A percentile compares a stretch with the other conserved stretches of the same genome.
Conservation (phyloP, 1,140 invertebrate genomes). For the Brachystomella parvula region DNA sequence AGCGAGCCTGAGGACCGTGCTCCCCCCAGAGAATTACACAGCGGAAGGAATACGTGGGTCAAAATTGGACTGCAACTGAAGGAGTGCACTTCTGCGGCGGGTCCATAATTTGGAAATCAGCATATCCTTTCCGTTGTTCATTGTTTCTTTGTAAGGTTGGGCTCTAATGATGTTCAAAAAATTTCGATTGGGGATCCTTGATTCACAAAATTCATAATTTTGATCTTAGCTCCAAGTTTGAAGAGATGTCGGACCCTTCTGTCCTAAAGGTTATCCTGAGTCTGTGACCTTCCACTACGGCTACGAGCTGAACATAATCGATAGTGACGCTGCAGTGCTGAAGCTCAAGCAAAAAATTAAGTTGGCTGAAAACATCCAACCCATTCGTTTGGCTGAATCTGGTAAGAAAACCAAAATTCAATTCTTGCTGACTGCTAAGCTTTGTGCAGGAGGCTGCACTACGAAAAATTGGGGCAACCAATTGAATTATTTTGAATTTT, state of each 20-base stretch:
- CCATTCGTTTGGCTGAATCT: slow-evolving; percentile 1
- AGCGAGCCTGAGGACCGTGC: not conserved
- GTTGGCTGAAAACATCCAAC: slow-evolving; percentile 10
- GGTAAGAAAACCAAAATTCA: not conserved
- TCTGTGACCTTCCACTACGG: slow-evolving; percentile 20
- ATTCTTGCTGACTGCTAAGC: too few relatives aligned
- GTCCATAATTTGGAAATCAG: slow-evolving; percentile 39
- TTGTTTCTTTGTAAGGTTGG: slow-evolving; percentile 38
- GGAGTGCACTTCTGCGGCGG: slow-evolving; percentile 40
- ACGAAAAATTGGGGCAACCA: too few relatives aligned
- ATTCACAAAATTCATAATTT: not conserved
- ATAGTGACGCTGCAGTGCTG: slow-evolving; percentile 13
- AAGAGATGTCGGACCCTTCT: slow-evolving; percentile 9
- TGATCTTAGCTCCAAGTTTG: slow-evolving; percentile 10
- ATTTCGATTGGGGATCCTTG: not conserved
- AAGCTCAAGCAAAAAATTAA: slow-evolving; percentile 13
- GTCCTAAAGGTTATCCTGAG: slow-evolving; percentile 15
- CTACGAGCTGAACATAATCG: slow-evolving; percentile 4
- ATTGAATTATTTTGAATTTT: too few relatives aligned
- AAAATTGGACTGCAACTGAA: not conserved
- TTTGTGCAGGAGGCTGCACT: too few relatives aligned
- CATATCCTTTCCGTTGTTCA: slow-evolving; percentile 45
- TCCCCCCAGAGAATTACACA: not conserved
- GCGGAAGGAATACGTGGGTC: not conserved
- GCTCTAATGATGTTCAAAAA: not conserved